Conservation (phyloP, 2,888 invertebrate genomes). For the Rhorus exstirpatorius region DNA sequence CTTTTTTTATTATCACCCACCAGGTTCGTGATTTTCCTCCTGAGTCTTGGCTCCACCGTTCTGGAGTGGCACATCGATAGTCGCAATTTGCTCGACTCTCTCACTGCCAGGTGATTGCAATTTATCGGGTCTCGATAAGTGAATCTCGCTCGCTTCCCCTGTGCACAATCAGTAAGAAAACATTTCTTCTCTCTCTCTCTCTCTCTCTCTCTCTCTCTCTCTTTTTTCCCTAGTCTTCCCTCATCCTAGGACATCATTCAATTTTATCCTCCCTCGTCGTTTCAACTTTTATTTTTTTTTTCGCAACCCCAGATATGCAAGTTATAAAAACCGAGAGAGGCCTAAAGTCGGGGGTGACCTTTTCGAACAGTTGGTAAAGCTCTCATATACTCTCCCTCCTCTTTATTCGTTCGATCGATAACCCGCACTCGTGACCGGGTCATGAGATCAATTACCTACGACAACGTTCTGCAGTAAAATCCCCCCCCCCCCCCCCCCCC, state of each 20-base stretch:
- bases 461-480: conserved; percentile 56
- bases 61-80: conserved; percentile 84
- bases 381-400: conserved; percentile 1
- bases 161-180: conserved; percentile 67
- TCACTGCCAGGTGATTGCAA: conserved; percentile 82
- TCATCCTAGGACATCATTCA: too few relatives aligned
- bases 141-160: conserved; percentile 82
- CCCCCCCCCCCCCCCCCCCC: neutral
- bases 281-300: neutral
- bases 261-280: conserved; percentile 24
- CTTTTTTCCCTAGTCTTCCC: neutral
- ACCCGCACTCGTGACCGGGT: conserved; percentile 71
- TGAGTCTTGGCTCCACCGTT: conserved; percentile 85
- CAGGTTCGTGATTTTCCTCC: conserved; percentile 84
- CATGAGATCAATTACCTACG: conserved; percentile 71
- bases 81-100: conserved; percentile 83
- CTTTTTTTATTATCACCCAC: conserved; percentile 74
- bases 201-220: neutral
- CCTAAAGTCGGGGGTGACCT: conserved; percentile 42
- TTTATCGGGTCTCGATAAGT: conserved; percentile 87
- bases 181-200: conserved; percentile 29
- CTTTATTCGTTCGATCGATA: conserved; percentile 68
- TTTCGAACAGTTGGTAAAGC: conserved; percentile 1
- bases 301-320: neutral
- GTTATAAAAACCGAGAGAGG: conserved; percentile 37